Conservation (phyloP, 2,888 invertebrate genomes). For the Caenorhabditis uteleia region DNA sequence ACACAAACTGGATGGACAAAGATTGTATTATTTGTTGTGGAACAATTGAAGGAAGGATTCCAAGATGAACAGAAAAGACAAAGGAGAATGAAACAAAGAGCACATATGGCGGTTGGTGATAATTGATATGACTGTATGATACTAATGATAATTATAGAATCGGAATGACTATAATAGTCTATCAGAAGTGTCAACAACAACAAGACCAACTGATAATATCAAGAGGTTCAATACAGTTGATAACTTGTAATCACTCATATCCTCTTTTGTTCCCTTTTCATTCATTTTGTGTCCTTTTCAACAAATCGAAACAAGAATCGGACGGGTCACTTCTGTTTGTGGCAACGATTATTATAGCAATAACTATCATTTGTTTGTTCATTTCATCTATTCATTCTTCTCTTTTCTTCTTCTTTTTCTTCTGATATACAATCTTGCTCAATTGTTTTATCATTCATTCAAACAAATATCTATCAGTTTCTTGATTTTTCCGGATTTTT, state of each 20-base stretch:
- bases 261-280: neutral
- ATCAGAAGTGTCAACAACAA: constrained; percentile 22
- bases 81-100: constrained; percentile 25
- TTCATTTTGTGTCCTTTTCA: too few relatives aligned
- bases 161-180: constrained; percentile 21
- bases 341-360: constrained; percentile 1
- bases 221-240: constrained; percentile 43
- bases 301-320: neutral
- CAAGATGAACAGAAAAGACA: constrained; percentile 46
- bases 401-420: too few relatives aligned
- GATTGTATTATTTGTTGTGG: constrained; percentile 54
- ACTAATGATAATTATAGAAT: constrained; percentile 28
- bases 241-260: constrained; percentile 17
- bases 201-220: constrained; percentile 22
- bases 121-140: too few relatives aligned
- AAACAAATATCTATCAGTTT: neutral
- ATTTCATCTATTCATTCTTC: neutral
- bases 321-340: neutral
- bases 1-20: constrained; percentile 57
- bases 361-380: neutral
- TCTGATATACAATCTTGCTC: too few relatives aligned
- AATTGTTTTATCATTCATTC: neutral
- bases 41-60: constrained; percentile 52
- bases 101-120: too few relatives aligned
- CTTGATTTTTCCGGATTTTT: too few relatives aligned